These are phyloP conservation scores for Acronicta alni DNA, from an alignment of 2,888 invertebrate genomes.

Conservation along the genomic window DNA sequence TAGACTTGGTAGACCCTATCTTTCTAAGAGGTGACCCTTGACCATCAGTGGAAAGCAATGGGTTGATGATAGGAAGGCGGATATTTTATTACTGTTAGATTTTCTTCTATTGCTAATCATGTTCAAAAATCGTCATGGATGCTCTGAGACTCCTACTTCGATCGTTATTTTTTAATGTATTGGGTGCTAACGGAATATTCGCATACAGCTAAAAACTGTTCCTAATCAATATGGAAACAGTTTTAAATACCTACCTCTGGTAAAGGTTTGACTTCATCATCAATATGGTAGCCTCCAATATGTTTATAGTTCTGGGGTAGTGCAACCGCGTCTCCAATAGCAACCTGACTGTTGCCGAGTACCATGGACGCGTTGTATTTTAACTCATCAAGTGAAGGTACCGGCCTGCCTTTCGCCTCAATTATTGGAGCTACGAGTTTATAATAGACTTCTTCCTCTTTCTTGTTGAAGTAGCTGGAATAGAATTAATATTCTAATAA, in stretches of 20 bases:
- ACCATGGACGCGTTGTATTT: conserved; percentile 54
- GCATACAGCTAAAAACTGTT: no score
- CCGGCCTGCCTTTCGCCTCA: conserved; percentile 45
- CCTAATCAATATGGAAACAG: neutral
- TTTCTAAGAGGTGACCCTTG: no score
- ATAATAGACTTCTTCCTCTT: conserved; percentile 38
- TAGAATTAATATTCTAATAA: no score
- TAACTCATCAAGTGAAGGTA: conserved; percentile 48
- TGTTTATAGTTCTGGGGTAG: conserved; percentile 55
- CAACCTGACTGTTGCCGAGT: conserved; percentile 47
- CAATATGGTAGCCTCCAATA: conserved; percentile 64
- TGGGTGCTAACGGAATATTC: no score
- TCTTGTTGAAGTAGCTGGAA: conserved; percentile 25
- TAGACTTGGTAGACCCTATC: no score
- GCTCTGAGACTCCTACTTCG: no score
- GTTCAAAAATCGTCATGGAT: no score
- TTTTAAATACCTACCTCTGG: conserved; percentile 51
- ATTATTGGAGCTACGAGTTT: conserved; percentile 47
- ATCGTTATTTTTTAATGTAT: no score
- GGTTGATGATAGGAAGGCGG: no score
- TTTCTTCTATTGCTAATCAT: no score
- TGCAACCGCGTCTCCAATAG: conserved; percentile 38
- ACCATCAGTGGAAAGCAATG: no score
- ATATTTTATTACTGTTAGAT: no score
- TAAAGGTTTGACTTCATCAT: conserved; percentile 52